Conservation (phyloP, 2,797 vertebrate species). For the Leptatherina wallacei region DNA sequence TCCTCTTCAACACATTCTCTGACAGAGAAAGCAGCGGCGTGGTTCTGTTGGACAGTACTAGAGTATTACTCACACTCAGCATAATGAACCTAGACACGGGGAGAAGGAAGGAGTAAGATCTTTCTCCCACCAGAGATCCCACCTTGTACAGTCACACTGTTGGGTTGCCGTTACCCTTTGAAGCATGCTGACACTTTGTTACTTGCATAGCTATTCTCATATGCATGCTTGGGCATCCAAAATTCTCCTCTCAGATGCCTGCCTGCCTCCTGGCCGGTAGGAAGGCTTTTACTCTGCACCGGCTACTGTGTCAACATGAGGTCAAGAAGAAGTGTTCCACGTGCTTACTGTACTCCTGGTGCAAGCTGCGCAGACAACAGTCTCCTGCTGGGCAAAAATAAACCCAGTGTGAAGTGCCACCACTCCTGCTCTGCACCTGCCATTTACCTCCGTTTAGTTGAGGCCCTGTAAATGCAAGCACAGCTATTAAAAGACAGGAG, state of each 20-base stretch:
- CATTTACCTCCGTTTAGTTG: conserved; percentile 76
- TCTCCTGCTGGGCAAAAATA: conserved; percentile 77
- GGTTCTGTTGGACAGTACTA: conserved; percentile 55
- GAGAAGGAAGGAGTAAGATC: conserved; percentile 48
- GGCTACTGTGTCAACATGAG: conserved; percentile 77
- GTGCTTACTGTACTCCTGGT: conserved; percentile 63
- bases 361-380: conserved; percentile 56
- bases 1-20: conserved; percentile 47
- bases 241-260: conserved; percentile 62
- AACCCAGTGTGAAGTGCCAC: conserved; percentile 74
- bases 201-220: conserved; percentile 77
- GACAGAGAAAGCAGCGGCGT: conserved; percentile 39
- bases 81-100: conserved; percentile 60
- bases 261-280: conserved; percentile 47
- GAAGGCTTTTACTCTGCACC: conserved; percentile 58
- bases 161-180: conserved; percentile 59
- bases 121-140: conserved; percentile 70
- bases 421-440: conserved; percentile 75
- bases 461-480: conserved; percentile 76
- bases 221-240: conserved; percentile 60
- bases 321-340: conserved; percentile 73
- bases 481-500: conserved; percentile 80
- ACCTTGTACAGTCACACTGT: conserved; percentile 71
- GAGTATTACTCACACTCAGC: conserved; percentile 52
- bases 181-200: conserved; percentile 74